Base-by-base conservation (phyloP, 2,113 vertebrate genomes). In the Thryonomys swinderianus region DNA sequence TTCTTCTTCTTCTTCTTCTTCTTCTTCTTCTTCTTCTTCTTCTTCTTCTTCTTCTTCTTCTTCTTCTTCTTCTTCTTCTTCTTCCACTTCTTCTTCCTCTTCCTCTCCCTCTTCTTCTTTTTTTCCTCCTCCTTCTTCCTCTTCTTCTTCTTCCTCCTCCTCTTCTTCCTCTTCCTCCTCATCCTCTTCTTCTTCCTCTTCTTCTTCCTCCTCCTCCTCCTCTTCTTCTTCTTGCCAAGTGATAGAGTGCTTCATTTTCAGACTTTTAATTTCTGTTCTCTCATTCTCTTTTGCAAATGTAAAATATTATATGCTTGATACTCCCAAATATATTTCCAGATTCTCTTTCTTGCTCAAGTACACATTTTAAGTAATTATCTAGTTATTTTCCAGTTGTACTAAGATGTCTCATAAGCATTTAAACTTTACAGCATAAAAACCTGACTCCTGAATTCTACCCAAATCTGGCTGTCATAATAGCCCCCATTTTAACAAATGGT, bases 141-240 rank as follows among this genome's bases (percentile, higher is more conserved):
- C n/a, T n/a, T n/a, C n/a, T n/a, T n/a, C n/a, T n/a, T n/a, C n/a
- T n/a, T n/a, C n/a, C n/a, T n/a, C n/a, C n/a, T n/a, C n/a, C n/a
- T n/a, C n/a, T n/a, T n/a, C n/a, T n/a, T n/a, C n/a, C n/a, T n/a
- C n/a, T n/a, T n/a, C n/a, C n/a, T n/a, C n/a, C n/a, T n/a, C n/a
- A n/a, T n/a, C n/a, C n/a, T n/a, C n/a, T n/a, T n/a, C n/a, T n/a
- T n/a, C n/a, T n/a, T n/a, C n/a, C n/a, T n/a, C n/a, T n/a, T n/a
- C n/a, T n/a, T n/a, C n/a, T n/a, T n/a, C n/a, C n/a, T n/a, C n/a
- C n/a, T n/a, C n/a, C n/a, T n/a, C n/a, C n/a, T n/a, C n/a, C n/a
- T n/a, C n/a, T n/a, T n/a, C n/a, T n/a, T n/a, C n/a, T n/a, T n/a
- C 32, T 90, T 90, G 81, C 90, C 78, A 84, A 91, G 55, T 53